A percentile compares a stretch with the other conserved stretches of the same genome.
Evolutionary conservation across 2,888 invertebrate species (phyloP).

Genomic region (Chorisops tibialis): DNA sequence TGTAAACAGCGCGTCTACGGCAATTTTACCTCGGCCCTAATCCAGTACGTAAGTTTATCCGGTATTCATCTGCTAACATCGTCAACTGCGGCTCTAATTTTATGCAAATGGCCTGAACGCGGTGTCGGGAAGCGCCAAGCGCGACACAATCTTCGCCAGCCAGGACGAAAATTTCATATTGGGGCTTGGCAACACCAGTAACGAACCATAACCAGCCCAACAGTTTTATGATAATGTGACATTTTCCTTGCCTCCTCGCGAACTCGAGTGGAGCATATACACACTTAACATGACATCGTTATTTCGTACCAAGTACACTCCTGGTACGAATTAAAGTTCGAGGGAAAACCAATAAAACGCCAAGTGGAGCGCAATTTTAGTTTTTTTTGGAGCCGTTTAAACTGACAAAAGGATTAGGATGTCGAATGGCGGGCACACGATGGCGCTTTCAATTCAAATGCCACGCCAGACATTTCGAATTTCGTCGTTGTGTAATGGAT

Average conservation of each 20-base stretch:
- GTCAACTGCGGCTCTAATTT: too few species aligned
- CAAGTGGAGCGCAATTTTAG: slow-evolving; percentile 21
- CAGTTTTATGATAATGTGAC: background rate
- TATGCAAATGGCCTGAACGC: background rate
- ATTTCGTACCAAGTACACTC: background rate
- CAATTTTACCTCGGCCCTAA: too few species aligned
- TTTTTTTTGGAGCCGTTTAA: slow-evolving; percentile 29
- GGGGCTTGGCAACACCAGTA: background rate
- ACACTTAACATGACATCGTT: background rate
- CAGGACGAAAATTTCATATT: background rate
- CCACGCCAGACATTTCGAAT: background rate
- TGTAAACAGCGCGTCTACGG: too few species aligned
- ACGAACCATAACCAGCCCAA: background rate
- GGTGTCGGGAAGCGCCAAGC: background rate
- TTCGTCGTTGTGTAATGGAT: background rate
- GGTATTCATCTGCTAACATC: too few species aligned
- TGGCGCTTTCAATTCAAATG: background rate
- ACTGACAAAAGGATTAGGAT: slow-evolving; percentile 28
- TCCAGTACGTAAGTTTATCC: too few species aligned
- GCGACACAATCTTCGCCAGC: background rate
- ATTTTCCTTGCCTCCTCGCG: background rate
- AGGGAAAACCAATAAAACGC: slow-evolving; percentile 24
- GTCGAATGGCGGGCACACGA: slow-evolving; percentile 18
- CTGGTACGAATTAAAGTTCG: background rate
- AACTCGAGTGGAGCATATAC: background rate